Percentiles rank a stretch among this genome's conserved stretches.
Conservation (phyloP, 2,888 invertebrate genomes). For the Nomada fucata region DNA sequence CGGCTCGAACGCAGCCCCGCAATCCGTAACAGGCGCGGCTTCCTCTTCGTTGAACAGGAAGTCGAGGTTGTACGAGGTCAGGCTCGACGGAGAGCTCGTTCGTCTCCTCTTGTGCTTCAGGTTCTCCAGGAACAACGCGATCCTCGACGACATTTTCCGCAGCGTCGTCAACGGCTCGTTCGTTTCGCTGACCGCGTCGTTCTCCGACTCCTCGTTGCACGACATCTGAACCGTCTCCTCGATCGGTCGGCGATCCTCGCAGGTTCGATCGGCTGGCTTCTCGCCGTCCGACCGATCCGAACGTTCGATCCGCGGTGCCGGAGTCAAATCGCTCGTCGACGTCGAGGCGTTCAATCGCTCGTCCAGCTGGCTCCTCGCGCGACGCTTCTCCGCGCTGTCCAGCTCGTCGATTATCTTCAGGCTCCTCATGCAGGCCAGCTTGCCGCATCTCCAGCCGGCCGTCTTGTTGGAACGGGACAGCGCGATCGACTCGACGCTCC, state of each 20-base stretch:
- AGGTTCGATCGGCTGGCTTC: not conserved
- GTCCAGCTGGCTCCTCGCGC: not conserved
- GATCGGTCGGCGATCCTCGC: not conserved
- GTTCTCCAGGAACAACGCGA: conserved; percentile 39
- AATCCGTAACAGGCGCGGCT: not conserved
- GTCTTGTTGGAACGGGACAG: not conserved
- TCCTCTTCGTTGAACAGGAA: conserved; percentile 36
- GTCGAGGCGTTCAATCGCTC: conserved; percentile 23
- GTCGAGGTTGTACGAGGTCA: conserved; percentile 42
- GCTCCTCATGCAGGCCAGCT: not conserved
- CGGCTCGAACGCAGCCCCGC: not conserved
- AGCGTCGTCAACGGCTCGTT: not conserved
- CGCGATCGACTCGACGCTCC: not conserved
- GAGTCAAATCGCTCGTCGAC: conserved; percentile 6
- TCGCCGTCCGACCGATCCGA: too few relatives aligned
- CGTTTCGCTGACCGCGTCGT: not conserved
- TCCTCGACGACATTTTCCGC: conserved; percentile 32
- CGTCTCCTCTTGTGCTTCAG: conserved; percentile 12
- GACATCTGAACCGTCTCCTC: not conserved
- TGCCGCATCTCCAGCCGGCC: not conserved
- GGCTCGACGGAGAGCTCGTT: conserved; percentile 24
- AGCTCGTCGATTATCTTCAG: not conserved
- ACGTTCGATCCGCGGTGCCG: not conserved
- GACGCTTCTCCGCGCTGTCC: not conserved
- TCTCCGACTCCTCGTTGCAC: conserved; percentile 12